Conservation (phyloP, 2,888 invertebrate genomes). For the Thalpophila matura region DNA sequence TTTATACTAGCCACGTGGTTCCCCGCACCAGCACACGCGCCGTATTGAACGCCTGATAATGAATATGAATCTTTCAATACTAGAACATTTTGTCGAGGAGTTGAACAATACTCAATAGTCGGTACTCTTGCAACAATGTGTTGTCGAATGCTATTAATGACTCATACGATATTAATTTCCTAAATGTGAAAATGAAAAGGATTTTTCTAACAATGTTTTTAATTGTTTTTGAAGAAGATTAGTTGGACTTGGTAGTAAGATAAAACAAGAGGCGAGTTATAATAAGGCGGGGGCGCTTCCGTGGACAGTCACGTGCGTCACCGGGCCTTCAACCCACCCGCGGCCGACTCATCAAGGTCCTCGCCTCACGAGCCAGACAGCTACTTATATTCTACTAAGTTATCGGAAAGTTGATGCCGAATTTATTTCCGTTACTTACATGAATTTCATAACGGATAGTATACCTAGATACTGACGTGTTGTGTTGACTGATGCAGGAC, state of each 20-base stretch:
- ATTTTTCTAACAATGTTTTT: not conserved
- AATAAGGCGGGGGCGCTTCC: slow-evolving; percentile 66
- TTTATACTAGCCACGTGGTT: slow-evolving; percentile 79
- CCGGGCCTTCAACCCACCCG: slow-evolving; percentile 75
- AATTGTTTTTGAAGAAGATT: slow-evolving; percentile 12
- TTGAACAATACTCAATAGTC: slow-evolving; percentile 23
- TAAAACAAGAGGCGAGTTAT: slow-evolving; percentile 44
- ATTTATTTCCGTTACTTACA: slow-evolving; percentile 18
- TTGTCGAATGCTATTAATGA: slow-evolving; percentile 27
- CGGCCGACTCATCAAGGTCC: slow-evolving; percentile 70
- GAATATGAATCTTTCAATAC: slow-evolving; percentile 39
- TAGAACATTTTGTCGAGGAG: slow-evolving; percentile 4
- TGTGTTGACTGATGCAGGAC: slow-evolving; percentile 11
- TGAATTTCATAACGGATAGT: slow-evolving; percentile 22
- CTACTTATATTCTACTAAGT: slow-evolving; percentile 42
- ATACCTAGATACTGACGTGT: slow-evolving; percentile 3
- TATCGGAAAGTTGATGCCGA: slow-evolving; percentile 38
- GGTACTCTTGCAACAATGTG: slow-evolving; percentile 26
- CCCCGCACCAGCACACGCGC: slow-evolving; percentile 50
- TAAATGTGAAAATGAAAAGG: not conserved
- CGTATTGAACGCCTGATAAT: slow-evolving; percentile 30
- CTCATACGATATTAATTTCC: too few relatives aligned
- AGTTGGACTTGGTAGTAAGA: too few relatives aligned
- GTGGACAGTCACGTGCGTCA: slow-evolving; percentile 72
- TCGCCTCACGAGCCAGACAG: slow-evolving; percentile 55